Percentiles rank a stretch among this genome's conserved stretches.
Evolutionary conservation across 1,140 invertebrate species (phyloP).

Genomic region (Wasmannia auropunctata): DNA sequence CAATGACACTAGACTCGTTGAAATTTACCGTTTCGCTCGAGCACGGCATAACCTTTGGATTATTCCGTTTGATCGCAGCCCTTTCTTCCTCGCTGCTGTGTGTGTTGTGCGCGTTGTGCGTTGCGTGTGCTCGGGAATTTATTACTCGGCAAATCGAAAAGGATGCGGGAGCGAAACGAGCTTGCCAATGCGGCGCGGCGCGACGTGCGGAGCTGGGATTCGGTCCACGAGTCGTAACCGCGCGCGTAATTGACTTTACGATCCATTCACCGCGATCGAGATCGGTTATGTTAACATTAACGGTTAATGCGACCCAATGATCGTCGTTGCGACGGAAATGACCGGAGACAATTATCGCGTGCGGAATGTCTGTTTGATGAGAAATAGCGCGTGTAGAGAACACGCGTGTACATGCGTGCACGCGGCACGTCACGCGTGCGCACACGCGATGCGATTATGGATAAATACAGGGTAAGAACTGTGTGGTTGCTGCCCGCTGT

Average conservation of each 20-base stretch:
- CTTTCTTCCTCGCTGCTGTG: background rate
- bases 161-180: constrained; percentile 40
- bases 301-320: constrained; percentile 65
- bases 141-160: constrained; percentile 56
- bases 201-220: background rate
- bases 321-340: constrained; percentile 15
- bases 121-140: constrained; percentile 42
- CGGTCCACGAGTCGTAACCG: constrained; percentile 35
- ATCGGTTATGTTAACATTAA: constrained; percentile 72
- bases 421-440: background rate
- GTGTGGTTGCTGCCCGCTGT: background rate
- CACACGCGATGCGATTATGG: constrained; percentile 5
- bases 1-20: constrained; percentile 29
- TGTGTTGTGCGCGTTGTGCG: background rate
- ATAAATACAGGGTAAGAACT: constrained; percentile 24
- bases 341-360: constrained; percentile 62
- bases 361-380: constrained; percentile 40
- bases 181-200: background rate
- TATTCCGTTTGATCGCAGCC: constrained; percentile 1
- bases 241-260: constrained; percentile 68
- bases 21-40: constrained; percentile 25
- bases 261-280: constrained; percentile 66
- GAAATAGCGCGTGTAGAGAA: constrained; percentile 51
- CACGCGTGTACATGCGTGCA: constrained; percentile 12
- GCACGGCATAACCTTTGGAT: background rate